Evolutionary conservation across 2,113 vertebrate genomes (phyloP), one percentile per base, ranked within the genome.

Genomic region (Tupaia tana): DNA sequence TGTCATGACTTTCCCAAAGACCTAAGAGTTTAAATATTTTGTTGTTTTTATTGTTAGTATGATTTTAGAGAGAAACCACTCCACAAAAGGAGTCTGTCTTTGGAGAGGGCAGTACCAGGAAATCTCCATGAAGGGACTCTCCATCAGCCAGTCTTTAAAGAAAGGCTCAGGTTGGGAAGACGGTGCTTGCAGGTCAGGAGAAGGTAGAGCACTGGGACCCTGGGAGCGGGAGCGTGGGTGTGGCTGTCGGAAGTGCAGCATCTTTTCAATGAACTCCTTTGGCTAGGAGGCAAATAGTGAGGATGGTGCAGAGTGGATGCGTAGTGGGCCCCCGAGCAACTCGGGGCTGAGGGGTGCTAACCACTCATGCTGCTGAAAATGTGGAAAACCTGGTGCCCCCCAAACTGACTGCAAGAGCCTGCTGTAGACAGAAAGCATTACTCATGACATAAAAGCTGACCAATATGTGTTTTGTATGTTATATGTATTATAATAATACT

Each of bases 161-260:
- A 59, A n/a, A 43, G 56, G 11, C 19, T 82, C 31, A 16, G 3
- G 3, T 16, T 56, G 4, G 7, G 27, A 34, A 19, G 12, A 16
- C 6, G 29, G 10, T 1, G 52, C 31, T 22, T 34, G 14, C 13
- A 56, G 70, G 3, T 13, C 29, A 66, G 10, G 29, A 63, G 15
- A 31, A 78, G 22, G 14, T 58, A 27, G 7, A 56, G 11, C 43
- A 1, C 2, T 11, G 12, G n/a, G 3, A n/a, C 43, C 0, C 2
- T 11, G 12, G n/a, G 3, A n/a, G 24, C 22, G 27, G 86, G 64
- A 25, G 16, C 16, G 52, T 34, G 9, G 14, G 10, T 31, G 12
- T 31, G 29, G 0, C 2, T n/a, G 24, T 63, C 9, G 29, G 77
- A 9, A 7, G 31, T 25, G n/a, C 22, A 14, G 20, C 15, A 19